A percentile compares a stretch with the other conserved stretches of the same genome.
Conservation (phyloP, 2,888 invertebrate species). For the Dryadula phaetusa region DNA sequence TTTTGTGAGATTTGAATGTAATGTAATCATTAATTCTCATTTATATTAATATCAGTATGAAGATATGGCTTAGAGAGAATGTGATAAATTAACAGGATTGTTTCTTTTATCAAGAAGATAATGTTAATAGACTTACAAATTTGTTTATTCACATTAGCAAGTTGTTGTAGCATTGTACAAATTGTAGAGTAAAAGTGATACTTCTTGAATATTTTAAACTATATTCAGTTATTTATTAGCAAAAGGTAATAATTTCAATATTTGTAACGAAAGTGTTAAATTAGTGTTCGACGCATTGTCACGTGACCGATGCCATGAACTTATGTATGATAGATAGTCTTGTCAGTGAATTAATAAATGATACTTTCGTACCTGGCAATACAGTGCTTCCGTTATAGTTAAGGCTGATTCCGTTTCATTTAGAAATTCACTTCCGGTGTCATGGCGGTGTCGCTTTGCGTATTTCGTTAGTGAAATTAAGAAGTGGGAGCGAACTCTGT, state of each 20-base stretch:
- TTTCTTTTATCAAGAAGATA: not conserved
- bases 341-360: conserved; percentile 14
- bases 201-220: too few relatives aligned
- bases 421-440: conserved; percentile 13
- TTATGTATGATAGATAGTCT: conserved; percentile 18
- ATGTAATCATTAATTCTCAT: not conserved
- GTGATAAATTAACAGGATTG: not conserved
- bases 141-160: not conserved
- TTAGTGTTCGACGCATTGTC: not conserved
- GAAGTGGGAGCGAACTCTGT: conserved; percentile 6
- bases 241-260: too few relatives aligned
- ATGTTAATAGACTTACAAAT: too few relatives aligned
- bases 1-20: not conserved
- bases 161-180: not conserved
- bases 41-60: not conserved
- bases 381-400: conserved; percentile 24
- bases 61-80: not conserved
- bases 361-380: conserved; percentile 7
- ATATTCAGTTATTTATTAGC: too few relatives aligned
- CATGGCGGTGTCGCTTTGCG: not conserved
- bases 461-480: not conserved
- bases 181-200: too few relatives aligned
- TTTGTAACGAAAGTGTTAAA: not conserved
- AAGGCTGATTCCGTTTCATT: conserved; percentile 22
- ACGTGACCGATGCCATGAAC: not conserved